Conservation (phyloP, 92 coral and sea anemone genomes). For the Porites evermanni region DNA sequence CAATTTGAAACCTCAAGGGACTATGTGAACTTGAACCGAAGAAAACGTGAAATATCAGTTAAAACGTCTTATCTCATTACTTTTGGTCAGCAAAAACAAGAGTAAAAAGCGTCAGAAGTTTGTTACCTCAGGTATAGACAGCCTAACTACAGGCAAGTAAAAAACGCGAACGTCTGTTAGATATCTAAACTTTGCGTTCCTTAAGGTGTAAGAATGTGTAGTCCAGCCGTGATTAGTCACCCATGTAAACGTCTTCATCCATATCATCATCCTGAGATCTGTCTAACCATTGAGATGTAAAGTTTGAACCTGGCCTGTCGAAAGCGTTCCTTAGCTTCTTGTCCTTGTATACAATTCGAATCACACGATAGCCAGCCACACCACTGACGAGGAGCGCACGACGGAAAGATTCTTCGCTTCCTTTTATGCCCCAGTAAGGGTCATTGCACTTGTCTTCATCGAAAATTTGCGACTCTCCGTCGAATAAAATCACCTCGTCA, state of each 20-base stretch:
- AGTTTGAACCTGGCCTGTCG: conserved; percentile 37
- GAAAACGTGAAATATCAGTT: too few species aligned
- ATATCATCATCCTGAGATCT: neutral
- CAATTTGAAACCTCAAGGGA: too few species aligned
- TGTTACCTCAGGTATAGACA: too few species aligned
- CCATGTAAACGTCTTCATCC: neutral
- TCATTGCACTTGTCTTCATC: conserved; percentile 26
- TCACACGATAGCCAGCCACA: conserved; percentile 61
- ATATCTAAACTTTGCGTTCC: too few species aligned
- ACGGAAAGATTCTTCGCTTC: conserved; percentile 49
- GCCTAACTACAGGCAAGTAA: too few species aligned
- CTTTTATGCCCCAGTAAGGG: conserved; percentile 42
- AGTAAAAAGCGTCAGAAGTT: too few species aligned
- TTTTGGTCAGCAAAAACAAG: too few species aligned
- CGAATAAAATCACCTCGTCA: conserved; percentile 51
- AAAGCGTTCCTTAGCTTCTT: conserved; percentile 49
- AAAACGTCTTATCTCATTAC: too few species aligned
- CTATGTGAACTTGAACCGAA: too few species aligned
- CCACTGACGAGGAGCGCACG: conserved; percentile 60
- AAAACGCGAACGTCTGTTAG: too few species aligned
- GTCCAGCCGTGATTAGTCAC: neutral
- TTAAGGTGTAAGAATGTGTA: too few species aligned
- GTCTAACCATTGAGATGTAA: neutral
- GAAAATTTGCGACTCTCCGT: conserved; percentile 24
- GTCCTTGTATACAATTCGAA: conserved; percentile 38